Base-by-base conservation (phyloP, 2,113 vertebrate species). In the Felis chaus region DNA sequence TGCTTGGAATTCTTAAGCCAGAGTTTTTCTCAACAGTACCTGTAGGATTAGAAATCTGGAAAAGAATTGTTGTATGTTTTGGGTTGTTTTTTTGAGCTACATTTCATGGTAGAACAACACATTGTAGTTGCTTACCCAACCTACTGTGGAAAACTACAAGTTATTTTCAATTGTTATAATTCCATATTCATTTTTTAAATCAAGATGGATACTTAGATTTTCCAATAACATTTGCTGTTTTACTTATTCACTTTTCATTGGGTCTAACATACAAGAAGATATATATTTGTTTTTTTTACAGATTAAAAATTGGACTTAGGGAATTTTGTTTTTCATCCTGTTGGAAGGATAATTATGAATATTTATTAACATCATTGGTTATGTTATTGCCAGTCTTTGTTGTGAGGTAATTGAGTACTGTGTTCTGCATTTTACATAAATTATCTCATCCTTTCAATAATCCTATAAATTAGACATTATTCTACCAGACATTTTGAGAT, bases 141-240 rank as follows among this genome's bases (percentile, higher is more conserved):
- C 12, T 71, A 66, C 2, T 55, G 3, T 79, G 7, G n/a, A 90
- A 39, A 94, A 66, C 5, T 76, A 9, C 10, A 11, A 39, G 1
- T 92, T 95, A 83, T 55, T 57, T 79, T 53, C 7, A 61, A 48
- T 55, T 45, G 50, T 39, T 31, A 23, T 66, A 48, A 94, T 71
- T 82, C 6, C 19, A 74, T 76, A 80, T 61, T 93, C 7, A 36
- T 78, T 79, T 87, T 95, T 55, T 31, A 81, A 94, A 87, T 10
- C 2, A 88, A 74, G 12, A 68, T 91, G 50, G 5, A 55, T 94
- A 53, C 21, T 50, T 95, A 89, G 65, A 85, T 94, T 39, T 81
- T 94, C 7, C 90, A 97, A 92, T 87, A 53, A 94, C 33, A 84
- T 83, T 91, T 96, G 3, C 1, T 13, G 23, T 94, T 96, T 5